A percentile compares a stretch with the other conserved stretches of the same genome.
phyloP scores from a whole-genome alignment of 2,113 vertebrate genomes.

The Sinocyclocheilus anophthalmus region DNA sequence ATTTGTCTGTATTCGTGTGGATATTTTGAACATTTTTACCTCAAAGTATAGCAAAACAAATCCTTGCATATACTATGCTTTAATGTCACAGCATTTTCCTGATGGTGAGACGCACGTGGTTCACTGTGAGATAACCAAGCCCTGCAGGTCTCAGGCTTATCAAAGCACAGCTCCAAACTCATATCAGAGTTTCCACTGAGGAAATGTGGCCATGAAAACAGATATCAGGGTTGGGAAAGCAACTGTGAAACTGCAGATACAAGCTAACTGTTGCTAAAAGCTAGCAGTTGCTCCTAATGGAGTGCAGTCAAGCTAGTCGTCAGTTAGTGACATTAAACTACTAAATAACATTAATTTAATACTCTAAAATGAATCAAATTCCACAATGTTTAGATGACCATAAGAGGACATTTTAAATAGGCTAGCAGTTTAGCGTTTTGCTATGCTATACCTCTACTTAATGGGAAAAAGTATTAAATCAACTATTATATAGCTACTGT shows the following conservation, averaged over 20 bases:
- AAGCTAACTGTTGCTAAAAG: not conserved
- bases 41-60: not conserved
- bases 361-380: not conserved
- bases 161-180: slow-evolving; percentile 11
- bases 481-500: not conserved
- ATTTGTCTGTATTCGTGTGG: too few relatives aligned
- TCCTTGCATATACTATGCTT: not conserved
- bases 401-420: not conserved
- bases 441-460: not conserved
- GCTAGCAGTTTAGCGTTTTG: not conserved
- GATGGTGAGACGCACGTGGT: not conserved
- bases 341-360: not conserved
- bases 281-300: not conserved
- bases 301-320: not conserved
- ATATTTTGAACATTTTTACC: not conserved
- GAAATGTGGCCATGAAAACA: slow-evolving; percentile 64
- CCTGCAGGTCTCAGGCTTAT: slow-evolving; percentile 39
- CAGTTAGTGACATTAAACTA: not conserved
- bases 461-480: not conserved
- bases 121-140: not conserved
- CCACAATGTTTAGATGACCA: not conserved
- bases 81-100: not conserved
- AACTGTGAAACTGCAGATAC: not conserved
- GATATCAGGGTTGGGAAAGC: slow-evolving; percentile 49
- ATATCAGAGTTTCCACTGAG: slow-evolving; percentile 68